phyloP scores from a whole-genome alignment of 2,888 invertebrate species.

The Drosophila meridiana region DNA sequence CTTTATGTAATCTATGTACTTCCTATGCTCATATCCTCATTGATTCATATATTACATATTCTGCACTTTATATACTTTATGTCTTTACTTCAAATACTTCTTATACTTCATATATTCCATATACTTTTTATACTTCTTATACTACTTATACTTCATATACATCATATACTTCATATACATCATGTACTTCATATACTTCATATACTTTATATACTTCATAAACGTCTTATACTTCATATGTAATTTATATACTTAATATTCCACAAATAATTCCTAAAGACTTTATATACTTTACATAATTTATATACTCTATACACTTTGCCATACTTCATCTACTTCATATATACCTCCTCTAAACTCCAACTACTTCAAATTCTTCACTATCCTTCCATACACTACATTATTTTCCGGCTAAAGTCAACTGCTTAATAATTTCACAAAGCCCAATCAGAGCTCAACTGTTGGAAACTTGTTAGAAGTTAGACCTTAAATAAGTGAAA shows the following conservation, averaged over 20 bases:
- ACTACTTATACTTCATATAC: neutral
- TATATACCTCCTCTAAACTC: neutral
- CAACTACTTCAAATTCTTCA: neutral
- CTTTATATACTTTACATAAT: neutral
- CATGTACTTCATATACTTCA: neutral
- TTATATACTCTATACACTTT: neutral
- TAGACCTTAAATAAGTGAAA: constrained; percentile 41
- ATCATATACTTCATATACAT: neutral
- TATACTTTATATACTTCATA: neutral
- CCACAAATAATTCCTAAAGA: neutral
- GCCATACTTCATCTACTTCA: neutral
- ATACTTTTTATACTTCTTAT: neutral
- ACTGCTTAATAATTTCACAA: constrained; percentile 36
- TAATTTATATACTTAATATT: neutral
- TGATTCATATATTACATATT: neutral
- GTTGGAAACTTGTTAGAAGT: constrained; percentile 46
- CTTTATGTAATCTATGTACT: neutral
- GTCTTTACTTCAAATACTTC: too few relatives aligned
- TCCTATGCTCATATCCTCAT: neutral
- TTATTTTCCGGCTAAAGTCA: constrained; percentile 21
- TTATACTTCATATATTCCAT: neutral
- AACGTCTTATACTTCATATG: neutral
- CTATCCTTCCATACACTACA: neutral
- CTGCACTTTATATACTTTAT: neutral
- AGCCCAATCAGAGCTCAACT: constrained; percentile 35